A percentile compares a stretch with the other conserved stretches of the same genome.
phyloP scores from a whole-genome alignment of 2,113 vertebrate genomes.

The Misgurnus mizolepis region DNA sequence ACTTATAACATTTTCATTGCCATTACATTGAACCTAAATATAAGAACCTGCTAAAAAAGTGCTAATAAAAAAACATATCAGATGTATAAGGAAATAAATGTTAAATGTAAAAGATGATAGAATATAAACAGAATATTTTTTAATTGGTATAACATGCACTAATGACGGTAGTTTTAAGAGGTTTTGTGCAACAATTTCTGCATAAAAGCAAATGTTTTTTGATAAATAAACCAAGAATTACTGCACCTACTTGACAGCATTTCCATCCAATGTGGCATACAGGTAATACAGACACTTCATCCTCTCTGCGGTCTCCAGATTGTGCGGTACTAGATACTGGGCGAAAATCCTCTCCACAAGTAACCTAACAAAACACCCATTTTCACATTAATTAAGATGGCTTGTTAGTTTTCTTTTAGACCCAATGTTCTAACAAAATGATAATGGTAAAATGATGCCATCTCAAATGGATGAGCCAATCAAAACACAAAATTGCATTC shows the following conservation, averaged over 20 bases:
- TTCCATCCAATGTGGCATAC: conserved; percentile 92
- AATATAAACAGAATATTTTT: no score
- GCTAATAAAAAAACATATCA: no score
- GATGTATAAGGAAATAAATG: no score
- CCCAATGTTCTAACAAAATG: conserved; percentile 3
- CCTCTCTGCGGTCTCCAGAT: conserved; percentile 89
- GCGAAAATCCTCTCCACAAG: conserved; percentile 97
- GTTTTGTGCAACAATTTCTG: neutral
- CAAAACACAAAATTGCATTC: conserved; percentile 1
- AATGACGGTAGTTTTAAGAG: no score
- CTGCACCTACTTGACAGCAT: conserved; percentile 91
- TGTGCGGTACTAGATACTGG: conserved; percentile 97
- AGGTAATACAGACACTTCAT: conserved; percentile 99
- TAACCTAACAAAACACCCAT: conserved; percentile 71
- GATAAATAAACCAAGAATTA: neutral
- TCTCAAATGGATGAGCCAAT: conserved; percentile 5
- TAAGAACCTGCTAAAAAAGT: no score
- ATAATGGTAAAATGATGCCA: neutral
- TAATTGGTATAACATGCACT: no score
- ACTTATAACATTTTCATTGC: no score
- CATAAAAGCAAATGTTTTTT: neutral
- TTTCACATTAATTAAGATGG: neutral
- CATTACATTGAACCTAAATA: no score
- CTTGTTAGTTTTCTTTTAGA: neutral
- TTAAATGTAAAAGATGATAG: no score